A percentile compares a stretch with the other conserved stretches of the same genome.
phyloP scores from a whole-genome alignment of 2,797 vertebrate species.

The Tarsius wallacei region DNA sequence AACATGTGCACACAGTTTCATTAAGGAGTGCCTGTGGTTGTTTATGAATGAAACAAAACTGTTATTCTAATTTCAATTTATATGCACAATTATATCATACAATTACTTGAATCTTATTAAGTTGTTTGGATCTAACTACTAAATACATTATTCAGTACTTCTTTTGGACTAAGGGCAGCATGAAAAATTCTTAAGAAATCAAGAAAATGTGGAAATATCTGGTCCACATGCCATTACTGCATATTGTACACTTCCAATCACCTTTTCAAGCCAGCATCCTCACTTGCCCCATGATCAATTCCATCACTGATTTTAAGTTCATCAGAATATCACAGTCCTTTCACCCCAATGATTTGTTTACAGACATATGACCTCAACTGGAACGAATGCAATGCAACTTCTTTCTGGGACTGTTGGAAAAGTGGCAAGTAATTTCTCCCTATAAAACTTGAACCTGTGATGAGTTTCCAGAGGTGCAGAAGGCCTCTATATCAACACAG shows the following conservation, averaged over 20 bases:
- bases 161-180: neutral
- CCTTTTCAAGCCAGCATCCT: neutral
- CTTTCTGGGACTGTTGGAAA: neutral
- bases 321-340: neutral
- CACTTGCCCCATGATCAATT: neutral
- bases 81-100: neutral
- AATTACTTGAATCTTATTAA: neutral
- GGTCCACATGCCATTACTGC: neutral
- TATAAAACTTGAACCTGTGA: neutral
- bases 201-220: constrained; percentile 55
- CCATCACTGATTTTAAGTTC: neutral
- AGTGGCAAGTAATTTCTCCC: neutral
- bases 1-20: neutral
- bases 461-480: neutral
- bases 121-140: neutral
- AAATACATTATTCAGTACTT: constrained; percentile 33
- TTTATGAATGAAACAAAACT: neutral
- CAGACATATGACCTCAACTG: neutral
- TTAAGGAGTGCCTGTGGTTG: neutral
- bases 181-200: constrained; percentile 11
- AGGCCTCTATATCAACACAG: neutral
- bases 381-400: neutral
- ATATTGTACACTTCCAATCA: neutral
- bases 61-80: constrained; percentile 8
- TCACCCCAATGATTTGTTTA: neutral